Evolutionary conservation across 1,140 invertebrate species (phyloP), one percentile per base, ranked within the genome.

Genomic region (Ceratina japonica): DNA sequence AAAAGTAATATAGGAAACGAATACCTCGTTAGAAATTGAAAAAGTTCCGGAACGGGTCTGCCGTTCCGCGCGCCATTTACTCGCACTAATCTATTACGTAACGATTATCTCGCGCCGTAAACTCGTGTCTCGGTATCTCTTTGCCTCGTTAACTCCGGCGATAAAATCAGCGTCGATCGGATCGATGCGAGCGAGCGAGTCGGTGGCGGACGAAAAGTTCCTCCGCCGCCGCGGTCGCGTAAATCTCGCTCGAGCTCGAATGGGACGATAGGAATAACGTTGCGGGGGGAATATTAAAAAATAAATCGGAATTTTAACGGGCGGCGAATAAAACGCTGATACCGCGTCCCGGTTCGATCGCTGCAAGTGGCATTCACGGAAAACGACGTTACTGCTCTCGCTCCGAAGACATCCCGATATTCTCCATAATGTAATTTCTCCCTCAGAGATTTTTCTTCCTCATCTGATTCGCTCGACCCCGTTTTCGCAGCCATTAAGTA

Each of bases 401-500:
- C 37, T 44, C 10, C 49, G n/a, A 76, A 76, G 68, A 83, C 71
- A 20, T 44, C 13, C 56, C 71, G 66, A 74, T 74, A 79, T 79
- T 69, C 22, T 18, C 24, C 51, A 70, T 76, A 80, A 84, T 66
- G 82, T 58, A 65, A 84, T 84, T 84, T 77, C 65, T 22, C 58
- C 12, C 37, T 44, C 18, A 27, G 52, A 74, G 27, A 27, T 31
- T 54, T 64, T 64, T 74, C 79, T 78, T 58, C 72, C 62, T 73
- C 54, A 54, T 76, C 63, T 24, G 56, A 81, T 68, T 74, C 79
- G 52, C 27, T 63, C 70, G 64, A 74, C 70, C 73, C 62, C 59
- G 58, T 74, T 78, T 61, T 75, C 44, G 7, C 44, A 24, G 12
- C n/a, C 62, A 20, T 16, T 61, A 44, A 59, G 69, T 84, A 84